Percentiles rank a stretch among this genome's conserved stretches.
phyloP scores from a whole-genome alignment of 2,113 vertebrate genomes.

The Caranx melampygus region DNA sequence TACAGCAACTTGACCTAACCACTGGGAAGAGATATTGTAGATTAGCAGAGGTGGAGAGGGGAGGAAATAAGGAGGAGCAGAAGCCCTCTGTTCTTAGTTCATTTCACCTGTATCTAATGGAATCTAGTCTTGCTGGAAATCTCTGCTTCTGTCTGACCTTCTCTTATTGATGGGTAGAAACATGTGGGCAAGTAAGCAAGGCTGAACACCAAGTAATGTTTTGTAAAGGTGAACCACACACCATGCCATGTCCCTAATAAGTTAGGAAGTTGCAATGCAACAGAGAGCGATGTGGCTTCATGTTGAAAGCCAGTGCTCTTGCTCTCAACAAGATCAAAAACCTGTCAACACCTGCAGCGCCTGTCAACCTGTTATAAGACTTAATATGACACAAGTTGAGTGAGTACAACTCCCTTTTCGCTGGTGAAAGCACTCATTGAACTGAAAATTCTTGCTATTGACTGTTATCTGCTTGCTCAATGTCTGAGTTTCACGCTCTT shows the following conservation, averaged over 20 bases:
- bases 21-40: constrained; percentile 27
- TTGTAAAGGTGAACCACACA: constrained; percentile 18
- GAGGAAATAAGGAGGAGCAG: constrained; percentile 14
- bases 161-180: constrained; percentile 47
- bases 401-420: constrained; percentile 52
- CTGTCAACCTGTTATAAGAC: constrained; percentile 51
- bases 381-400: constrained; percentile 54
- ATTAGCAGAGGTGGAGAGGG: constrained; percentile 18
- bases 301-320: constrained; percentile 44
- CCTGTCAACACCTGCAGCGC: constrained; percentile 42
- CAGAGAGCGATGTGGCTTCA: constrained; percentile 22
- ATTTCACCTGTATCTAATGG: constrained; percentile 26
- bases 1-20: constrained; percentile 16
- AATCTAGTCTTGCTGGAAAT: constrained; percentile 39
- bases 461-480: constrained; percentile 27
- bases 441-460: constrained; percentile 41
- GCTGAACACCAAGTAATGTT: constrained; percentile 34
- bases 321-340: constrained; percentile 57
- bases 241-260: constrained; percentile 26
- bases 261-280: constrained; percentile 23
- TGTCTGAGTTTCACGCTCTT: constrained; percentile 51
- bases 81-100: constrained; percentile 26
- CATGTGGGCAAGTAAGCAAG: constrained; percentile 45
- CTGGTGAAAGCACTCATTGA: constrained; percentile 38
- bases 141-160: constrained; percentile 33